Conservation (phyloP, 2,888 invertebrate genomes). For the Epinotia bilunana region DNA sequence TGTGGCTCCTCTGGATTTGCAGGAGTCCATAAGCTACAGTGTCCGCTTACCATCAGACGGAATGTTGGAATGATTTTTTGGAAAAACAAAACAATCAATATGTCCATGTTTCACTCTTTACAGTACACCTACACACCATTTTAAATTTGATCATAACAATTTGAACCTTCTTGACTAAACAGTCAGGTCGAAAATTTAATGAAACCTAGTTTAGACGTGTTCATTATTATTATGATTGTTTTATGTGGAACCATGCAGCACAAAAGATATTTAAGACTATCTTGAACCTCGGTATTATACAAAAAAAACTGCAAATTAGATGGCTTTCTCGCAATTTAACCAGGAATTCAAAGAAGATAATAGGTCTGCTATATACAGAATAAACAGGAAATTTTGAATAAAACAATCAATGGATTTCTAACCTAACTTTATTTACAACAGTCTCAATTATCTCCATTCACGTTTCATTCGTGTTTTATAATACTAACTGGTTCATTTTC, state of each 20-base stretch:
- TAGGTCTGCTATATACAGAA: not conserved
- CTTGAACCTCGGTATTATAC: no score
- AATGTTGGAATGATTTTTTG: no score
- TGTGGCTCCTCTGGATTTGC: no score
- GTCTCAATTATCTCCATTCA: conserved; percentile 4
- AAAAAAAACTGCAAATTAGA: not conserved
- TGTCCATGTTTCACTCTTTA: no score
- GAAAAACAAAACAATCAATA: no score
- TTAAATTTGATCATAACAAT: not conserved
- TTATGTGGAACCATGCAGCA: not conserved
- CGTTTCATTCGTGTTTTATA: conserved; percentile 21
- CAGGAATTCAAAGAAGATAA: not conserved
- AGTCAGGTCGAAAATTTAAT: not conserved
- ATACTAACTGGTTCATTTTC: conserved; percentile 22
- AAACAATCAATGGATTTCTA: not conserved
- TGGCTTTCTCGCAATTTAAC: not conserved
- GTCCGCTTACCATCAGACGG: no score
- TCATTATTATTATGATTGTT: not conserved
- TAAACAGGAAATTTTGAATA: not conserved
- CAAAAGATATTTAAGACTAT: not conserved
- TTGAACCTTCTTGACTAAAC: not conserved
- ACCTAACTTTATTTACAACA: conserved; percentile 24
- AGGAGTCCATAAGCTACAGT: no score
- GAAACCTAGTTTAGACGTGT: no score
- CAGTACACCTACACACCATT: no score